Base-by-base conservation (phyloP, 1,140 invertebrate genomes). In the Heliconius eleuchia region DNA sequence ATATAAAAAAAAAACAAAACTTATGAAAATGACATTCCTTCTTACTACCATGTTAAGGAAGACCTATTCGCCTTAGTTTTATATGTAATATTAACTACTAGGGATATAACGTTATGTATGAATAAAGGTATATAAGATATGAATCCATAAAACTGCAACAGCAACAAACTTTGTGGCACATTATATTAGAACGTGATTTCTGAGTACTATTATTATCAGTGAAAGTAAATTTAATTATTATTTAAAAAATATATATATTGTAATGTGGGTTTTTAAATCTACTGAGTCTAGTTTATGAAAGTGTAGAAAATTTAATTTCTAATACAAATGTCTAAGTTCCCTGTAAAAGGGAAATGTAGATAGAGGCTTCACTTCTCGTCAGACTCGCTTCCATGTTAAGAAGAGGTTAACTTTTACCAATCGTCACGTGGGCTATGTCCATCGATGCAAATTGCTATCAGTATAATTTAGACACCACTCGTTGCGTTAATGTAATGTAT, bases 321-420 rank as follows among this genome's bases (percentile, higher is more conserved):
- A 73, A 73, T 50, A 78, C 11, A 78, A 52, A 39, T 57, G 50
- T 34, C 11, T 34, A 27, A 46, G 76, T 42, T 73, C 39, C 77
- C 55, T 78, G n/a, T 55, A 75, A 73, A 79, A 60, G 73, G 78
- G 73, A 79, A 79, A 79, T 27, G 60, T 66, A 66, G 55, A 46
- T 30, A 66, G 77, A 75, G 60, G 46, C 73, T 74, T 60, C 76
- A 74, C 73, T 72, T 80, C 71, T 73, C 18, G 79, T 80, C 71
- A 66, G 46, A 83, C 82, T 80, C 34, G 79, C 74, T 74, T 57
- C 79, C 55, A 78, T 80, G 79, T 19, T 42, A 76, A 55, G 75
- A 37, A 75, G 73, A 83, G 79, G 82, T 79, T 83, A 83, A 83
- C 79, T 83, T 83, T 83, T 83, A 80, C 82, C 74, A 76, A 72